Evolutionary conservation across 2,797 vertebrate genomes (phyloP).

Genomic region (Leptoclinus maculatus): DNA sequence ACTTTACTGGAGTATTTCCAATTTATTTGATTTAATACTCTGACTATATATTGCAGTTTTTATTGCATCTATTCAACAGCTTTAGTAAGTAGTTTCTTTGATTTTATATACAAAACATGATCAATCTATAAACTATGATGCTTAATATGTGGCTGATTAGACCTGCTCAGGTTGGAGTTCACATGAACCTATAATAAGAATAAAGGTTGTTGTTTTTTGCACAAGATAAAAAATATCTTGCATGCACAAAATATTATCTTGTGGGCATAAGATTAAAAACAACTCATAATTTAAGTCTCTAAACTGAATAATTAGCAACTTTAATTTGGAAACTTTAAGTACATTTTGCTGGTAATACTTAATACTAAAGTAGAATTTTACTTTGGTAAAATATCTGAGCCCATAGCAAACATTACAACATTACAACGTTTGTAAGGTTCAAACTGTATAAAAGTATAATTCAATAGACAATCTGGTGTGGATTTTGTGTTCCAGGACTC

Average conservation of each 20-base stretch:
- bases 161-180: neutral
- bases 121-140: neutral
- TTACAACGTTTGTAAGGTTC: neutral
- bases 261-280: neutral
- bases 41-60: neutral
- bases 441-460: neutral
- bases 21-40: neutral
- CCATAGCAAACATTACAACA: neutral
- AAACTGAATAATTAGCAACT: neutral
- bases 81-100: neutral
- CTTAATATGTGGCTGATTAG: neutral
- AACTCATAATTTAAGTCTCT: neutral
- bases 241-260: neutral
- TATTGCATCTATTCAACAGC: neutral
- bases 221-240: neutral
- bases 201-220: neutral
- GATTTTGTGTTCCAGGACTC: conserved; percentile 69
- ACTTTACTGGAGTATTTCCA: neutral
- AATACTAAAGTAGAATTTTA: neutral
- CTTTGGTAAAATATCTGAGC: neutral
- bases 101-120: neutral
- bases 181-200: neutral
- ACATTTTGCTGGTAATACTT: neutral
- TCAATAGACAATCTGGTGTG: neutral
- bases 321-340: neutral